A percentile compares a stretch with the other conserved stretches of the same genome.
These are phyloP conservation scores for Ctenodactylus gundi DNA, from an alignment of 2,113 vertebrate genomes.

Conservation along the genomic window DNA sequence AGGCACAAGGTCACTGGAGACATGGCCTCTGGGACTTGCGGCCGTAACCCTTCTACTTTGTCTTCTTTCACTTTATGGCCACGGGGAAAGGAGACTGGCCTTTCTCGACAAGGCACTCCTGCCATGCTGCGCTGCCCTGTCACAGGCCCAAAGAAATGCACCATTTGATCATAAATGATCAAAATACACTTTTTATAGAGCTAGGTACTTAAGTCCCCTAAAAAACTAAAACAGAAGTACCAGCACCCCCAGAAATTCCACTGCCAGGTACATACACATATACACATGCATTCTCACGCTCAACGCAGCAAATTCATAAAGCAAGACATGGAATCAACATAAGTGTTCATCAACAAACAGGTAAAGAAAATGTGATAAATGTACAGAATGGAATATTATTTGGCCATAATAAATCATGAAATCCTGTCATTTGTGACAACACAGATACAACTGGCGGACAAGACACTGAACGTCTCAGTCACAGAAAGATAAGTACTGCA, in stretches of 20 bases:
- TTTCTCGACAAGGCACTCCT: neutral
- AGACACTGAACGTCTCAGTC: neutral
- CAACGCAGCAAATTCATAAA: neutral
- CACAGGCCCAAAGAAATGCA: neutral
- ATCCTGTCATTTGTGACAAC: neutral
- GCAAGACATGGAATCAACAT: neutral
- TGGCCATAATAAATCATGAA: neutral
- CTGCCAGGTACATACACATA: neutral
- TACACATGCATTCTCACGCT: neutral
- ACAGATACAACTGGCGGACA: neutral
- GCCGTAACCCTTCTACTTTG: neutral
- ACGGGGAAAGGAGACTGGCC: neutral
- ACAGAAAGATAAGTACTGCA: neutral
- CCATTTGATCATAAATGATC: neutral
- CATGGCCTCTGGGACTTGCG: neutral
- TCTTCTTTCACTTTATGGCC: neutral
- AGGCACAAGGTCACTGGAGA: neutral
- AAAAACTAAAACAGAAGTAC: neutral
- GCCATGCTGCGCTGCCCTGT: neutral
- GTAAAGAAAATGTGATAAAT: neutral
- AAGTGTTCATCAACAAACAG: neutral
- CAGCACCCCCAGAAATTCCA: neutral
- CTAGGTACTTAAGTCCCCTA: neutral
- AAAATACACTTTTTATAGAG: neutral
- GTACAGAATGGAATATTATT: neutral